These are phyloP conservation scores for Vimba vimba DNA, from an alignment of 2,113 vertebrate species.

Conservation along the genomic window DNA sequence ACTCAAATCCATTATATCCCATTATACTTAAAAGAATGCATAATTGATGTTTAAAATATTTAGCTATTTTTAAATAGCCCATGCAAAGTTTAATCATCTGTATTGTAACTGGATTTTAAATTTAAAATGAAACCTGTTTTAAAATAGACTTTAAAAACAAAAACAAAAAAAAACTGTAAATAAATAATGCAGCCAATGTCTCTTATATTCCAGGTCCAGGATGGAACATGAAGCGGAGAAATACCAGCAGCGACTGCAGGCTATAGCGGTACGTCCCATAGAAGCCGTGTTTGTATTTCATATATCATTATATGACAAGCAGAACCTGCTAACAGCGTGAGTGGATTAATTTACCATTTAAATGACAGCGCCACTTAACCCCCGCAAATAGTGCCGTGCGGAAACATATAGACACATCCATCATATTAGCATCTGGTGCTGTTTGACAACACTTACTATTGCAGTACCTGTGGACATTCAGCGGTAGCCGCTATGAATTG, in stretches of 20 bases:
- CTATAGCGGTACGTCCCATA: slow-evolving; percentile 74
- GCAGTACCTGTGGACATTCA: not conserved
- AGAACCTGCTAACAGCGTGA: not conserved
- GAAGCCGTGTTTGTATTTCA: not conserved
- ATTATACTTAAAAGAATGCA: not conserved
- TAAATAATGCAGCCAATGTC: slow-evolving; percentile 7
- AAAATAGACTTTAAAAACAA: not conserved
- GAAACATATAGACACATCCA: not conserved
- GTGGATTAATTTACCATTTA: not conserved
- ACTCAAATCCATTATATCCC: not conserved
- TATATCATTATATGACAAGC: not conserved
- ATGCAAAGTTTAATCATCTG: not conserved
- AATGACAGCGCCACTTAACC: slow-evolving; percentile 3
- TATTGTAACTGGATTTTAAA: not conserved
- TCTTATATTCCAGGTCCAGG: slow-evolving; percentile 66
- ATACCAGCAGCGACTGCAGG: slow-evolving; percentile 79
- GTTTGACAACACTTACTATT: not conserved
- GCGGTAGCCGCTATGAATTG: slow-evolving; percentile 1
- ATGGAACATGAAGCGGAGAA: slow-evolving; percentile 79
- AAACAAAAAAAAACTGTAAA: too few relatives aligned
- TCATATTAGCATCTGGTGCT: not conserved
- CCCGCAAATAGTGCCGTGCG: not conserved
- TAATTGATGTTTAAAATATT: not conserved
- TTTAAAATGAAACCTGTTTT: not conserved
- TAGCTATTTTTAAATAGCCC: not conserved